Evolutionary conservation across 2,113 vertebrate genomes (phyloP), one percentile per base, ranked within the genome.

Genomic region (Pollachius pollachius): DNA sequence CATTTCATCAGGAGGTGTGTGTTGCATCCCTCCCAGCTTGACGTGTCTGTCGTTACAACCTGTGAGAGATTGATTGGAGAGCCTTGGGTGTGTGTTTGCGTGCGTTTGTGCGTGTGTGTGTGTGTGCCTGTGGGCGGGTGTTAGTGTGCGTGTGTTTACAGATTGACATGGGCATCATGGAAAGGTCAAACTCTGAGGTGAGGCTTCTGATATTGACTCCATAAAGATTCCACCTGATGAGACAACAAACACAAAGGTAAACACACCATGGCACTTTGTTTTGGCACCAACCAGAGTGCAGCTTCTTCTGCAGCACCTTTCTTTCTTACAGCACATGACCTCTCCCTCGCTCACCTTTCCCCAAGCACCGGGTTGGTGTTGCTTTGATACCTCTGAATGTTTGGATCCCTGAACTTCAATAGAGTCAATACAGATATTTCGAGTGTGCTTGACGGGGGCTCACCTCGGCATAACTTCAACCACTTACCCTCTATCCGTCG

Each of bases 111-210:
- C 27, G 54, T 19, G 64, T 17, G 18, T 9, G n/a, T 23, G 21
- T 48, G 64, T 54, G 69, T 63, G 60, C 52, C 67, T 23, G 66
- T 23, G 64, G 67, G 80, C 64, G 34, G 76, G 77, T 76, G 58
- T 75, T 37, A 21, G 64, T 65, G 18, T 65, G 41, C 13, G 64
- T 66, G 64, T 52, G 48, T 54, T 37, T 67, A 12, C 52, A 19
- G 18, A 19, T 66, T 15, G 69, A 77, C 65, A 77, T 41, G 73
- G 67, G 73, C 81, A 79, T 65, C 64, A 74, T 83, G 65, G 71
- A 89, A 89, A 88, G 87, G 87, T 90, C 87, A 90, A 70, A 41
- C 78, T 79, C 71, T 67, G 67, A 84, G 82, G 83, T 89, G 81
- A 87, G 85, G 81, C 74, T 78, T 81, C 69, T 81, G 80, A 85